phyloP scores from a whole-genome alignment of 2,797 vertebrate species.

The Morus bassanus region DNA sequence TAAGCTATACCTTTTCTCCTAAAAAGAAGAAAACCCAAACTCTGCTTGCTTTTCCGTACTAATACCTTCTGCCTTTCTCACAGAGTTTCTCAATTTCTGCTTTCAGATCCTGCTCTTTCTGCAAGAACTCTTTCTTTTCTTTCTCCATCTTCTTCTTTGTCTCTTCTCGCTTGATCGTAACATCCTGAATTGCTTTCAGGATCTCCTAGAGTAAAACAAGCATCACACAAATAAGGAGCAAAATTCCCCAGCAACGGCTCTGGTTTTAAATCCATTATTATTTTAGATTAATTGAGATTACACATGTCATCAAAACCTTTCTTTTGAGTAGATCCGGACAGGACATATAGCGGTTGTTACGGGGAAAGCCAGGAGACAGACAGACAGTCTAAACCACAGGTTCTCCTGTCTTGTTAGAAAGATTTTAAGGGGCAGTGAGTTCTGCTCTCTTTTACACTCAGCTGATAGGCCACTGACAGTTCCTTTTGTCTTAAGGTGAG shows the following conservation, averaged over 20 bases:
- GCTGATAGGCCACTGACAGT: fast-evolving
- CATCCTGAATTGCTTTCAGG: constrained; percentile 78
- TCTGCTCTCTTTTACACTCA: background rate
- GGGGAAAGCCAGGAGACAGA: background rate
- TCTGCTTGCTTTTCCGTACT: background rate
- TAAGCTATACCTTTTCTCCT: too few relatives aligned
- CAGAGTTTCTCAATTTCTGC: constrained; percentile 80
- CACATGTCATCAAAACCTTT: fast-evolving
- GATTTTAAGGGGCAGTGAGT: background rate
- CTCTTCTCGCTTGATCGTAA: constrained; percentile 78
- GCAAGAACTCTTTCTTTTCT: constrained; percentile 79
- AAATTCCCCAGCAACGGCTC: fast-evolving
- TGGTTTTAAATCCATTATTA: fast-evolving
- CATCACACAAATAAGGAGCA: fast-evolving
- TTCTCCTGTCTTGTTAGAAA: background rate
- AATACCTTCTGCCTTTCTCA: constrained; percentile 77
- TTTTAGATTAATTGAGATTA: background rate
- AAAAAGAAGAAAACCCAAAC: background rate
- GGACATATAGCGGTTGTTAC: fast-evolving
- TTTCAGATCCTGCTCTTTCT: constrained; percentile 81
- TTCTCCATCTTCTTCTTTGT: constrained; percentile 82
- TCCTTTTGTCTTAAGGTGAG: background rate
- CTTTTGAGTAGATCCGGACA: background rate
- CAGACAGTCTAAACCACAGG: fast-evolving
- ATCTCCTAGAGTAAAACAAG: constrained; percentile 67